phyloP scores from a whole-genome alignment of 2,888 invertebrate genomes.

The Ptilodon capucinus region DNA sequence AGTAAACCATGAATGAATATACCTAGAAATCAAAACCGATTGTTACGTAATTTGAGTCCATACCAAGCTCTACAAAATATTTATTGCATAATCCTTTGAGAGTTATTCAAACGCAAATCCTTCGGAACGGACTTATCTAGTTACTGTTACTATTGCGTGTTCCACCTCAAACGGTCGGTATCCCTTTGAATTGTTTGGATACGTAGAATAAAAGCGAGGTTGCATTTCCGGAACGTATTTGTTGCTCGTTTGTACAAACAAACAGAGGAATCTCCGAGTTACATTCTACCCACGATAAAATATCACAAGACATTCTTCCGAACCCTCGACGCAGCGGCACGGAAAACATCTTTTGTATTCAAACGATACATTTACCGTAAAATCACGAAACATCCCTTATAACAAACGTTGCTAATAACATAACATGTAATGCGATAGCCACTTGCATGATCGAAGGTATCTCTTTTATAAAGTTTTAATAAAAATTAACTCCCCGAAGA shows the following conservation, averaged over 20 bases:
- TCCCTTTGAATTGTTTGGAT: conserved; percentile 68
- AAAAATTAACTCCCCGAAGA: conserved; percentile 65
- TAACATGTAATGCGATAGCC: conserved; percentile 33
- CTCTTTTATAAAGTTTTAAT: conserved; percentile 63
- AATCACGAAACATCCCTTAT: conserved; percentile 15
- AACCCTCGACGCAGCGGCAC: conserved; percentile 52
- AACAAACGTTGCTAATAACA: conserved; percentile 21
- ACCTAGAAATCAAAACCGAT: no score
- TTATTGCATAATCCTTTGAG: conserved; percentile 15
- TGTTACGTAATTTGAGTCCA: neutral
- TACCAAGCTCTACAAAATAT: conserved; percentile 2
- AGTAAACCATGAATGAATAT: no score
- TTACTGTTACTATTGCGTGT: conserved; percentile 49
- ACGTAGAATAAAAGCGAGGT: conserved; percentile 66
- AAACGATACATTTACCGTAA: conserved; percentile 33
- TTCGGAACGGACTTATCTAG: conserved; percentile 17
- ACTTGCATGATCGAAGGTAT: conserved; percentile 44
- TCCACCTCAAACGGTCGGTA: conserved; percentile 53
- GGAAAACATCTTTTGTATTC: conserved; percentile 69
- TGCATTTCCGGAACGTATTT: conserved; percentile 70
- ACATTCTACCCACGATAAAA: conserved; percentile 68
- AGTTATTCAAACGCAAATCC: conserved; percentile 18
- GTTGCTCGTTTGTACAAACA: conserved; percentile 69
- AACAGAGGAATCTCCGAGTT: conserved; percentile 65
- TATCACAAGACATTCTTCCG: conserved; percentile 70